Evolutionary conservation across 2,888 invertebrate genomes (phyloP), one percentile per base, ranked within the genome.

Genomic region (Brachyptera putata): DNA sequence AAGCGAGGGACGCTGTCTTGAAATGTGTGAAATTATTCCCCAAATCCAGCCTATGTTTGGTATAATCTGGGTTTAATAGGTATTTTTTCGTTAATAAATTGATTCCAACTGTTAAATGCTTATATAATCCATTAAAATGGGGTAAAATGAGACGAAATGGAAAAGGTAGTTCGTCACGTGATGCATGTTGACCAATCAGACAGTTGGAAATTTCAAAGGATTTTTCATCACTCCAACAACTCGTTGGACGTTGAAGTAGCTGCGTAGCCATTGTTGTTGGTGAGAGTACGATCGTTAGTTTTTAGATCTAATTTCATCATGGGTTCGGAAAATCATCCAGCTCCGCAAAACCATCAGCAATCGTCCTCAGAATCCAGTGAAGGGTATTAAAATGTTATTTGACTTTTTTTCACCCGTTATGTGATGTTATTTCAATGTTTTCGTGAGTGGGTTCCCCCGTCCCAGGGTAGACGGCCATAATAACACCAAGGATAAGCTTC

Each of bases 301-400:
- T 72, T 68, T 72, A 71, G 71, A 74, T 75, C 73, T 70, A 69
- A 70, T 70, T 73, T 73, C 70, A 74, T 73, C 73, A 79, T 79
- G 78, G 77, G 75, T 72, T 74, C 74, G 70, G 74, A 73, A 72
- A 75, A 72, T 73, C 76, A 77, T 77, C 75, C 74, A 71, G 72
- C 71, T 68, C 72, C 73, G 71, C 74, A 73, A 74, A 71, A 72
- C 70, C 73, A 70, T 71, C 72, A 73, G 71, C 73, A 74, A 72
- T 72, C 72, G 71, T 73, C 74, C 70, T 70, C 71, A 70, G 71
- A 72, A 70, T 70, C 69, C 72, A 70, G 69, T 69, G 71, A 72
- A 74, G 74, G 75, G 74, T 76, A 77, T 73, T 76, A 72, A 75
- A 69, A 69, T 68, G 67, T 67, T 69, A 69, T 68, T 69, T 66